phyloP scores from a whole-genome alignment of 2,888 invertebrate species.

The Dicyrtomina minuta region DNA sequence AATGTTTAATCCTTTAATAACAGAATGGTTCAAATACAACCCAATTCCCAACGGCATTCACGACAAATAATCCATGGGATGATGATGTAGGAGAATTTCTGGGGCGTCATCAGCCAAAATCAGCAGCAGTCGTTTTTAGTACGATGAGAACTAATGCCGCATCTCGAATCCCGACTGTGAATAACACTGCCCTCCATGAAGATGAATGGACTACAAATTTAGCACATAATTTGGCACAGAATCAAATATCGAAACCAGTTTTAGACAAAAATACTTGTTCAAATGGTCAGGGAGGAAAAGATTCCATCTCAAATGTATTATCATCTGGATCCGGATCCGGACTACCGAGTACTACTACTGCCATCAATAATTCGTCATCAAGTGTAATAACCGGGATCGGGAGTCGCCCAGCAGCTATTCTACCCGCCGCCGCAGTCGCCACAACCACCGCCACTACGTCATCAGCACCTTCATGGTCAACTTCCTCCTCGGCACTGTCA shows the following conservation, averaged over 20 bases:
- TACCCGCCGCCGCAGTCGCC: constrained; percentile 6
- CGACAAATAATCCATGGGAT: constrained; percentile 53
- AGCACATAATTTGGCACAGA: constrained; percentile 47
- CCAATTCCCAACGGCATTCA: constrained; percentile 49
- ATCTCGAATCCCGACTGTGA: too few relatives aligned
- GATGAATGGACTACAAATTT: constrained; percentile 34
- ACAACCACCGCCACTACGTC: background rate
- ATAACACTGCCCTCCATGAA: background rate
- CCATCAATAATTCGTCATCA: background rate
- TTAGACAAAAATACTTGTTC: constrained; percentile 21
- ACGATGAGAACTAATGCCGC: too few relatives aligned
- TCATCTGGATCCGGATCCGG: background rate
- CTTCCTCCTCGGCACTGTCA: too few relatives aligned
- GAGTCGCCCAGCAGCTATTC: background rate
- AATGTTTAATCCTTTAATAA: background rate
- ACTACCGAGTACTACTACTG: background rate
- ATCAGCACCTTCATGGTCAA: background rate
- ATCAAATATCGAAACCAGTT: constrained; percentile 45
- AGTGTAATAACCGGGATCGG: background rate
- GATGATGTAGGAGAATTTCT: constrained; percentile 43
- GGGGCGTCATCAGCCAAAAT: too few relatives aligned
- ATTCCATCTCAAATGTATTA: too few relatives aligned
- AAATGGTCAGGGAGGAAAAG: constrained; percentile 10
- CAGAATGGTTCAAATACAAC: constrained; percentile 19
- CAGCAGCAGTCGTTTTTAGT: too few relatives aligned